Evolutionary conservation across 2,888 invertebrate species (phyloP).

Genomic region (Nipponacmea schrenckii): DNA sequence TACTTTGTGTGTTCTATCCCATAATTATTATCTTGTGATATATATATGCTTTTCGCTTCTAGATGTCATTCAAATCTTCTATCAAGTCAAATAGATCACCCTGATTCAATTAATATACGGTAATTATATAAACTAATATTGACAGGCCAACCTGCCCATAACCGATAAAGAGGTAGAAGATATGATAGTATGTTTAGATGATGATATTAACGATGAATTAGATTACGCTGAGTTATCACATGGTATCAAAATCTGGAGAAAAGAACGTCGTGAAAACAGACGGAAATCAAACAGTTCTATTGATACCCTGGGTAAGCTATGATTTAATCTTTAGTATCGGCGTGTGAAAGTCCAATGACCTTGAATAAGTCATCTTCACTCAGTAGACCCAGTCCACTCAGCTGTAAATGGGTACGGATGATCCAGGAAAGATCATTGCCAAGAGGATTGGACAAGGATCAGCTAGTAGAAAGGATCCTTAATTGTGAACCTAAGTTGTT

Average conservation of each 20-base stretch:
- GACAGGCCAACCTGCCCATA: slow-evolving; percentile 59
- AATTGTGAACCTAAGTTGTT: too few species aligned
- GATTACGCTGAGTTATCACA: slow-evolving; percentile 60
- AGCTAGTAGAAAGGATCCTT: too few species aligned
- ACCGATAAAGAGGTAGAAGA: slow-evolving; percentile 59
- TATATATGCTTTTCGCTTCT: too few species aligned
- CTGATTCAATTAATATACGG: slow-evolving; percentile 2
- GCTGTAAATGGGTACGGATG: too few species aligned
- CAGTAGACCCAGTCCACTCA: too few species aligned
- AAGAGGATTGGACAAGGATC: too few species aligned
- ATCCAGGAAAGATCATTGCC: too few species aligned
- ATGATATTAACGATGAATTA: slow-evolving; percentile 56
- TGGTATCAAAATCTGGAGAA: slow-evolving; percentile 52
- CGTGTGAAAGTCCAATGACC: too few species aligned
- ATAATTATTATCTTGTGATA: too few species aligned
- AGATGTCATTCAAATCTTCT: too few species aligned
- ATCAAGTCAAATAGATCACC: background rate
- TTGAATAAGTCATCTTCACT: too few species aligned
- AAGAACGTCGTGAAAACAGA: slow-evolving; percentile 50
- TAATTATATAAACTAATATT: background rate
- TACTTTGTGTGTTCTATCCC: too few species aligned
- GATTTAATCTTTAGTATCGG: background rate
- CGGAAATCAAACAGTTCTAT: slow-evolving; percentile 36
- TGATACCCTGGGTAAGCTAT: background rate
- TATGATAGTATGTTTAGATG: slow-evolving; percentile 59